Evolutionary conservation across 2,113 vertebrate species (phyloP).

Genomic region (Dasyornis broadbenti): DNA sequence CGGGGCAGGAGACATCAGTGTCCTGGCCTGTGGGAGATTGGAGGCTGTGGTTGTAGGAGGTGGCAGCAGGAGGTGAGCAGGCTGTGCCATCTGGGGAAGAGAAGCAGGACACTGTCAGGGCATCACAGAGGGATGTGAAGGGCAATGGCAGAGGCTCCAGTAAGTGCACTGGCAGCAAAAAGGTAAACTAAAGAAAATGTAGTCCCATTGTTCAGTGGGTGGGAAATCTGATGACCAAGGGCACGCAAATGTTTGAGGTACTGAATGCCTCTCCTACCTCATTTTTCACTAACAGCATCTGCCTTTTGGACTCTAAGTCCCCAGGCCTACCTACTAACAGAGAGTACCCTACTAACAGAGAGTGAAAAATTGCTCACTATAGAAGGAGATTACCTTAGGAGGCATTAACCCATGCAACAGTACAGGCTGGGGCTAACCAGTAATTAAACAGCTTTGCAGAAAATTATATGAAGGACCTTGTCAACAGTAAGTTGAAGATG

Average conservation of each 20-base stretch:
- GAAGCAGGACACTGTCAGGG: neutral
- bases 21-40: neutral
- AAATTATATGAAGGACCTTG: neutral
- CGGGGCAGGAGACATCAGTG: neutral
- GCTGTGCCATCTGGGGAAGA: neutral
- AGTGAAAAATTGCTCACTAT: neutral
- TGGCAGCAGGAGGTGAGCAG: neutral
- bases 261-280: neutral
- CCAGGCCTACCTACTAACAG: neutral
- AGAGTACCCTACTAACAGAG: neutral
- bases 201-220: accelerated
- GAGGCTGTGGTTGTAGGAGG: neutral
- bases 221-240: neutral
- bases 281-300: neutral
- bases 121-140: neutral
- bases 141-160: neutral
- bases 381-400: neutral
- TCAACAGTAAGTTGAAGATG: neutral
- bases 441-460: neutral
- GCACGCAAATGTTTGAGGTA: neutral
- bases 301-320: neutral
- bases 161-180: neutral
- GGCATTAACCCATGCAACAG: neutral
- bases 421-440: neutral
- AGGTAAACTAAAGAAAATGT: neutral